Conservation (phyloP, 2,113 vertebrate species). For the Eptesicus fuscus region DNA sequence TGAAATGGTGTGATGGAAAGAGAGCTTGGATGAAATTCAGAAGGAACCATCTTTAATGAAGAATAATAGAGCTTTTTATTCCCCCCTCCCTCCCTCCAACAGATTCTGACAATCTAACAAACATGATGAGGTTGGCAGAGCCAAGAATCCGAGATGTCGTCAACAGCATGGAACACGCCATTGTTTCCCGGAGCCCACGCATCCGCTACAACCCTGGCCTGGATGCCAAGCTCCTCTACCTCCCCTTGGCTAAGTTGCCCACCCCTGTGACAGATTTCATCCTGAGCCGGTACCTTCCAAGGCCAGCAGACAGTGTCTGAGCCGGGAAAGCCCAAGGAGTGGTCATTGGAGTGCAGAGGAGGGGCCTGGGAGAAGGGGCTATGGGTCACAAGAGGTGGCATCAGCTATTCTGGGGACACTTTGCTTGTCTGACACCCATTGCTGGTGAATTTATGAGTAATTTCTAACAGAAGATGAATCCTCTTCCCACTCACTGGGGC, state of each 20-base stretch:
- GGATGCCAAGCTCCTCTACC: conserved; percentile 82
- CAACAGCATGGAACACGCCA: conserved; percentile 82
- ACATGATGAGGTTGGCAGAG: conserved; percentile 53
- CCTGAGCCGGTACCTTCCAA: conserved; percentile 69
- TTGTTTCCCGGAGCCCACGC: conserved; percentile 80
- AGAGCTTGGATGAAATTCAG: not conserved
- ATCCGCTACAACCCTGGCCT: conserved; percentile 83
- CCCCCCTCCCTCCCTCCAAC: not conserved
- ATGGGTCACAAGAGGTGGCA: not conserved
- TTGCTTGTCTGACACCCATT: not conserved
- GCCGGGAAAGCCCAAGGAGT: not conserved
- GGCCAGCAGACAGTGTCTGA: conserved; percentile 69
- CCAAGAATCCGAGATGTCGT: conserved; percentile 78
- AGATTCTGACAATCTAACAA: conserved; percentile 63
- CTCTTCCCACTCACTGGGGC: not conserved
- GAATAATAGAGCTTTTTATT: not conserved
- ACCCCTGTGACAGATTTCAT: conserved; percentile 81
- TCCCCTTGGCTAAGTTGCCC: conserved; percentile 81
- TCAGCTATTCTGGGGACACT: not conserved
- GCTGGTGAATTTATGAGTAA: not conserved
- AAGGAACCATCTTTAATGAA: not conserved
- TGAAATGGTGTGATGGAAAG: not conserved
- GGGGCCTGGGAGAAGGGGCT: not conserved
- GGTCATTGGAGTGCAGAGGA: not conserved
- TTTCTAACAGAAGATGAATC: not conserved